Conservation (phyloP, 1,140 invertebrate genomes). For the Bemisia tabaci region DNA sequence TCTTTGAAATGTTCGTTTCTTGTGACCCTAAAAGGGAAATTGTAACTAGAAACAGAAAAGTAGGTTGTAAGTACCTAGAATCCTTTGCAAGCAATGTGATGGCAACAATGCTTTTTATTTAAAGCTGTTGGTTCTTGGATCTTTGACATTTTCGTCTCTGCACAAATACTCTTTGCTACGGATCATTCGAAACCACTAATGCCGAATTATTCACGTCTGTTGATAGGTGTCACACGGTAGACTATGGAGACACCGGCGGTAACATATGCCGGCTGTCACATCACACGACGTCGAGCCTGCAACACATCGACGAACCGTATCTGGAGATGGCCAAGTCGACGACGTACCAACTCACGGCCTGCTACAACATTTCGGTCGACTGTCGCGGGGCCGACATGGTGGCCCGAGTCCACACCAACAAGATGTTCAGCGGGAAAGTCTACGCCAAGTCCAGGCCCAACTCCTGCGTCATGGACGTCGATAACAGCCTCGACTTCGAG, state of each 20-base stretch:
- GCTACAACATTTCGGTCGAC: conserved; percentile 37
- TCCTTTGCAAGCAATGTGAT: no score
- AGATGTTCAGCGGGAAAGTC: conserved; percentile 39
- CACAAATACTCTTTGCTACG: no score
- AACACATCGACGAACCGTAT: conserved; percentile 34
- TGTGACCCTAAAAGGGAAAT: no score
- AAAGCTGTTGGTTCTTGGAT: no score
- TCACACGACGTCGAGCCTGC: conserved; percentile 34
- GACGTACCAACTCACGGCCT: conserved; percentile 37
- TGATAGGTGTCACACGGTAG: conserved; percentile 40
- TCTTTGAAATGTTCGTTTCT: no score
- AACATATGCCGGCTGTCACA: conserved; percentile 38
- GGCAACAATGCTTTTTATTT: no score
- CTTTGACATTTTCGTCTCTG: no score
- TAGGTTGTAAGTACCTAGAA: no score
- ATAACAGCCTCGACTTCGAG: conserved; percentile 31
- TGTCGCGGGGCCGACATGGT: conserved; percentile 37
- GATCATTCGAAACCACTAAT: no score
- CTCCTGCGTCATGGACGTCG: conserved; percentile 35
- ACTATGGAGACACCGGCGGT: conserved; percentile 34
- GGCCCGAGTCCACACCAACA: conserved; percentile 35
- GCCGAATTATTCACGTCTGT: no score
- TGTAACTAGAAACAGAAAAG: no score
- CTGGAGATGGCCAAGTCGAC: conserved; percentile 32
- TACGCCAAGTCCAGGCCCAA: conserved; percentile 37